Evolutionary conservation across 2,888 invertebrate genomes (phyloP).

Genomic region (Glyphotaelius pellucidus): DNA sequence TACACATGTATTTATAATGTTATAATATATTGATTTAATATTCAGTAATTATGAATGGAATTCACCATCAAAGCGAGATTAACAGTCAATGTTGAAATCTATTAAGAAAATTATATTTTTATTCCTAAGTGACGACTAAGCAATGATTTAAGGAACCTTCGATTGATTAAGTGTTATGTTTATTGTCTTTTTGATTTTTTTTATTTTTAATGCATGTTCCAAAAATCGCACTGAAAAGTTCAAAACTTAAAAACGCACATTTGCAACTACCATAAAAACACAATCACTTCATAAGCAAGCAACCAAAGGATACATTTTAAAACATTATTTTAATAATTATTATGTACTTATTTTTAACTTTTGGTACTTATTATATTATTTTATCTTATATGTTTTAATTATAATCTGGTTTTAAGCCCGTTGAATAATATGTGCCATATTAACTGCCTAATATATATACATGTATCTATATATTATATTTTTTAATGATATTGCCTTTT

Average conservation of each 20-base stretch:
- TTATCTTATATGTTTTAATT: not conserved
- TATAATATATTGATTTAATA: not conserved
- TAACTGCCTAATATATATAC: not conserved
- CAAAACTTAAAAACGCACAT: constrained; percentile 32
- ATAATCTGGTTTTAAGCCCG: constrained; percentile 16
- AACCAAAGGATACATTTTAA: constrained; percentile 53
- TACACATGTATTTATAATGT: not conserved
- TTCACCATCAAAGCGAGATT: not conserved
- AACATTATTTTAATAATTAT: not conserved
- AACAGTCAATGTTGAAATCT: not conserved
- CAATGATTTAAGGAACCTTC: constrained; percentile 4
- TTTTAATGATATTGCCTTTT: not conserved
- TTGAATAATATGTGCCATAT: constrained; percentile 54
- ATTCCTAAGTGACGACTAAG: constrained; percentile 23
- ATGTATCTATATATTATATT: not conserved
- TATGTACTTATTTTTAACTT: not conserved
- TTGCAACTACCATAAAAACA: not conserved
- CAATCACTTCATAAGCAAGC: constrained; percentile 42
- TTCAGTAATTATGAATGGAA: not conserved
- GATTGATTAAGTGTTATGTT: not conserved
- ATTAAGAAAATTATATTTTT: not conserved
- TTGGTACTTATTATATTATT: constrained; percentile 7
- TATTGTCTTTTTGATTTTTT: constrained; percentile 17
- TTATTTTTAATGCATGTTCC: constrained; percentile 33
- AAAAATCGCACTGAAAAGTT: constrained; percentile 48